Conservation (phyloP, 1,140 invertebrate species). For the Lycorma delicatula region DNA sequence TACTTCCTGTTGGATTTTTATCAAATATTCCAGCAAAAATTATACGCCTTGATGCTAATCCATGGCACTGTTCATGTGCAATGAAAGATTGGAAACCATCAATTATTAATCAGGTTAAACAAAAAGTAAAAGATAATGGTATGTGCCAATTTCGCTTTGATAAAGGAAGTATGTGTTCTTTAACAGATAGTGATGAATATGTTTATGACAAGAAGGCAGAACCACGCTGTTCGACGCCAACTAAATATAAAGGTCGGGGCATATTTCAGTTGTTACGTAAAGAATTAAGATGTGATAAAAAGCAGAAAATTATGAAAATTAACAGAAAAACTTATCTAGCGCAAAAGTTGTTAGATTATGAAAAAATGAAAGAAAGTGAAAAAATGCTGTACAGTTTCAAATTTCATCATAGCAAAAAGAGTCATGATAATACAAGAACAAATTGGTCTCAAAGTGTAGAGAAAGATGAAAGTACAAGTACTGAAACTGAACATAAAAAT, state of each 20-base stretch:
- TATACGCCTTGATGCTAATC: constrained; percentile 52
- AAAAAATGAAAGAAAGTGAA: constrained; percentile 1
- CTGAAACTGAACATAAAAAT: too few species aligned
- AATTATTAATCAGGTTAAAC: constrained; percentile 42
- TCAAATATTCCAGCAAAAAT: constrained; percentile 43
- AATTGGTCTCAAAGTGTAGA: too few species aligned
- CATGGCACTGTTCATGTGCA: constrained; percentile 58
- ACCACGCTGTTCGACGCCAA: constrained; percentile 51
- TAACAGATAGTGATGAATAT: constrained; percentile 36
- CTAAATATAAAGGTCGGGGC: constrained; percentile 47
- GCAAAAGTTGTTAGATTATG: not conserved
- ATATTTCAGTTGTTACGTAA: constrained; percentile 49
- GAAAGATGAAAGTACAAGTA: too few species aligned
- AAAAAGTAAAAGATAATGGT: constrained; percentile 34
- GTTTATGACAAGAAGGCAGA: constrained; percentile 47
- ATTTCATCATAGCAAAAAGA: too few species aligned
- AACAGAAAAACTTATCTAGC: not conserved
- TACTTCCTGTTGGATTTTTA: constrained; percentile 49
- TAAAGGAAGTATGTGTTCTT: constrained; percentile 36
- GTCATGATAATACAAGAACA: too few species aligned
- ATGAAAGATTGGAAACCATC: constrained; percentile 53
- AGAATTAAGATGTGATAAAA: constrained; percentile 24
- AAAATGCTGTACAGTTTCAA: too few species aligned
- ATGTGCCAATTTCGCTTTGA: constrained; percentile 35
- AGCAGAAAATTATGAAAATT: not conserved